Base-by-base conservation (phyloP, 1,140 invertebrate genomes). In the Papilio polyxenes region DNA sequence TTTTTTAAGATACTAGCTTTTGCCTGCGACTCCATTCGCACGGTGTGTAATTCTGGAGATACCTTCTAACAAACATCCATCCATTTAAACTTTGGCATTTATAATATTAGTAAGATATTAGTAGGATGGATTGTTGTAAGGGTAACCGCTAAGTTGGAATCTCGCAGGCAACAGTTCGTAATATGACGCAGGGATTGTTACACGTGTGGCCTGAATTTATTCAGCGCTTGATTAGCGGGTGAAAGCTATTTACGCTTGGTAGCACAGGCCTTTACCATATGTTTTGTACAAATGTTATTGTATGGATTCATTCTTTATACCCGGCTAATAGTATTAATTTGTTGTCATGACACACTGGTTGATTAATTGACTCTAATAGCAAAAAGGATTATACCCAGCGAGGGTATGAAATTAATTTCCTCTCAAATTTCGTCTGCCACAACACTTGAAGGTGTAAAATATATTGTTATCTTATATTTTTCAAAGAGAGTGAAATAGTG, bases 201-300 rank as follows among this genome's bases (percentile, higher is more conserved):
- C 65, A 72, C 65, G 65, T 72, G 65, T 72, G 65, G 65, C 65
- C 65, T 72, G 13, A 72, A 72, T 72, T 72, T 62, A 62, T 62
- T 69, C 65, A 69, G 10, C 65, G 65, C 65, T 69, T 69, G 65
- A 69, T 69, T 69, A 69, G 31, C 31, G 37, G 31, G 13, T 37
- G 65, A 69, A 69, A 40, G 31, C 31, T 69, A 6, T 69, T 69
- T 37, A 69, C 65, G 65, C 23, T 40, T 69, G 10, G 31, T 15
- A 37, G 65, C 23, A 40, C 65, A 72, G 65, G 65, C 65, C 65
- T 72, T 6, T 72, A 10, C 31, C 65, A 72, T 37, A 17, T 72
- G 23, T 72, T 72, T 72, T 65, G 10, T 65, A 65, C 23, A 23
- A 72, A 37, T 72, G 31, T 72, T 56, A 56, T 56, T 40, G 65